Evolutionary conservation across 1,140 invertebrate species (phyloP), one percentile per base, ranked within the genome.

Genomic region (Platyscapa corneri): DNA sequence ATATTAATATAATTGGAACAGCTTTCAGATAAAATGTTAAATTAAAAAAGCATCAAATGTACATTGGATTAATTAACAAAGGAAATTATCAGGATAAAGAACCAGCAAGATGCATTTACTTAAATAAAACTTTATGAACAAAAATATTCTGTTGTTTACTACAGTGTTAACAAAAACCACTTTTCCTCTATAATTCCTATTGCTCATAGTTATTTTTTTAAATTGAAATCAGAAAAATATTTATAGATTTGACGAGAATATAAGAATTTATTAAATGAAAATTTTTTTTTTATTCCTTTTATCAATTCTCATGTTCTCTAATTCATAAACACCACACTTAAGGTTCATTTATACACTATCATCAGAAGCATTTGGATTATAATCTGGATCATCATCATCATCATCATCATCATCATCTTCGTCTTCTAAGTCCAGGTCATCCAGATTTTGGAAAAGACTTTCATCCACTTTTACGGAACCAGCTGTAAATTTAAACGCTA

Each of bases 381-480:
- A 80, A 49, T 80, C 39, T 80, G 64, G 64, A 80, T 80, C 60
- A 88, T 37, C 23, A 46, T 42, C 64, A 67, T 96, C 96, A 86
- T 97, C 94, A 65, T 94, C 94, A 37, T 96, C 96, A 86, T 97
- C 97, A 88, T 97, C 94, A 65, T 94, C 94, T 34, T 96, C 96
- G 86, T 97, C 97, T 88, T 96, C 96, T 75, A 98, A 92, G 87
- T 98, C 97, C 53, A 98, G 93, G 91, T 98, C 97, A 88, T 98
- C 97, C 84, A 98, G 92, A 93, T 98, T 97, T 96, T 98, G 97
- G 92, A 99, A 99, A 12, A 99, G 92, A 74, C 97, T 97, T 93
- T 99, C 98, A 94, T 99, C 98, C 32, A 99, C 97, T 93, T 98
- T 97, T 3, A 99, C 97, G 87, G 95, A 95, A 93, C 98, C 98